phyloP scores from a whole-genome alignment of 1,140 invertebrate genomes.

The Drosophila punjabiensis region DNA sequence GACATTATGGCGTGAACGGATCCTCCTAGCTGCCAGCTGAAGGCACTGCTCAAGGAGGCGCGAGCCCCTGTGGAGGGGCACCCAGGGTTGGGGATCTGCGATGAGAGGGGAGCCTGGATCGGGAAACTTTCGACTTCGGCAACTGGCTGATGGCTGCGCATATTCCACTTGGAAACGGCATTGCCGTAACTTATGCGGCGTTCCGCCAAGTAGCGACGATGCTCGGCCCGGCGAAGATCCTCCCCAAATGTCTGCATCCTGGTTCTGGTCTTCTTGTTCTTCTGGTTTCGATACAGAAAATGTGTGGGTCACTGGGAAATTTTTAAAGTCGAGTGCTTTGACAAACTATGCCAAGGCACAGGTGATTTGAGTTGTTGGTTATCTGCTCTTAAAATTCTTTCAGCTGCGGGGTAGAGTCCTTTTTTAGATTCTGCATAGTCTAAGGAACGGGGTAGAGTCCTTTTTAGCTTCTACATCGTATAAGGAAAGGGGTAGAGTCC shows the following conservation, averaged over 20 bases:
- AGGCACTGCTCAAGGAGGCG: constrained; percentile 20
- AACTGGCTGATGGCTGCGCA: constrained; percentile 6
- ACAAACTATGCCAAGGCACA: not conserved
- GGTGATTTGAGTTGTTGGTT: not conserved
- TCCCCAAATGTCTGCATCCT: constrained; percentile 3
- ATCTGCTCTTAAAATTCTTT: not conserved
- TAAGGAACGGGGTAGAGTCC: too few species aligned
- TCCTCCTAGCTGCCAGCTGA: constrained; percentile 34
- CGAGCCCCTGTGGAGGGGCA: not conserved
- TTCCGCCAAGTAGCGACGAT: constrained; percentile 35
- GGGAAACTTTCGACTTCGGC: not conserved
- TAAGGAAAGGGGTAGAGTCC: not conserved
- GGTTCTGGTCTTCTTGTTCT: not conserved
- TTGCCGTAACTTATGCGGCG: constrained; percentile 49
- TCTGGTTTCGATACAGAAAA: not conserved
- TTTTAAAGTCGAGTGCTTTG: not conserved
- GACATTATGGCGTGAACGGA: not conserved
- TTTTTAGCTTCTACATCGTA: too few species aligned
- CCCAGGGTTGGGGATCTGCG: not conserved
- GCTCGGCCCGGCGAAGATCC: constrained; percentile 1
- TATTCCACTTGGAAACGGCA: constrained; percentile 42
- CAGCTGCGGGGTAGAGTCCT: not conserved
- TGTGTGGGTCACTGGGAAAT: not conserved
- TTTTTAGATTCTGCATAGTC: too few species aligned
- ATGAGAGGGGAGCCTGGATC: too few species aligned